Evolutionary conservation across 2,113 vertebrate species (phyloP), one percentile per base, ranked within the genome.

Genomic region (Eptesicus fuscus): DNA sequence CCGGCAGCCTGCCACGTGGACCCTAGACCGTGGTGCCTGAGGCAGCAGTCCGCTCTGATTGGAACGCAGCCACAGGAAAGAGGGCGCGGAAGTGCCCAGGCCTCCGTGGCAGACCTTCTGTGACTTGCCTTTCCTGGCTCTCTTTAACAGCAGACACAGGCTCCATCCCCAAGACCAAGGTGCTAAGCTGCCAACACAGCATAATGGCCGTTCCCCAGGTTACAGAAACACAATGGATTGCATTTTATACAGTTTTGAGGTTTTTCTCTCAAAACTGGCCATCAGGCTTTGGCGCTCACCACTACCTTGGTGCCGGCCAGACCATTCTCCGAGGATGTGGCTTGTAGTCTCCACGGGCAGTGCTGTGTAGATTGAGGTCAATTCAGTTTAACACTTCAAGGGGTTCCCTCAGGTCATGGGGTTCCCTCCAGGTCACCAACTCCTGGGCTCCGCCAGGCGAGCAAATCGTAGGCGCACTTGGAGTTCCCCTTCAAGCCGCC

Each of bases 31-130:
- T 5, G 83, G 63, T 7, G 23, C 73, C 79, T 23, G 40, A 56
- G 90, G 82, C 23, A 87, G 51, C 61, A 65, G 11, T 28, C 12
- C 40, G 32, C 22, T 90, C 65, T 53, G 49, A 23, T 82, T 76
- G 76, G 30, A 25, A 93, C 49, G n/a, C 37, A 44, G 22, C 73
- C 47, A 37, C 59, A 44, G 11, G 14, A 35, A 71, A 65, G 37
- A 20, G 44, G 9, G 51, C 51, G 42, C 47, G 16, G 42, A 74
- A 70, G 35, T 74, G 40, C 25, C 20, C 13, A 28, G 32, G 30
- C 28, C 69, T 85, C 49, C 37, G 20, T 40, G 32, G 47, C 63
- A 78, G 80, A n/a, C 82, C 20, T 91, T 84, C n/a, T n/a, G 25
- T 65, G 71, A 44, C 44, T 23, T 25, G 1, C 18, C 65, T 35